A percentile compares a stretch with the other conserved stretches of the same genome.
Evolutionary conservation across 2,888 invertebrate genomes (phyloP).

Genomic region (Campoplex nolae): DNA sequence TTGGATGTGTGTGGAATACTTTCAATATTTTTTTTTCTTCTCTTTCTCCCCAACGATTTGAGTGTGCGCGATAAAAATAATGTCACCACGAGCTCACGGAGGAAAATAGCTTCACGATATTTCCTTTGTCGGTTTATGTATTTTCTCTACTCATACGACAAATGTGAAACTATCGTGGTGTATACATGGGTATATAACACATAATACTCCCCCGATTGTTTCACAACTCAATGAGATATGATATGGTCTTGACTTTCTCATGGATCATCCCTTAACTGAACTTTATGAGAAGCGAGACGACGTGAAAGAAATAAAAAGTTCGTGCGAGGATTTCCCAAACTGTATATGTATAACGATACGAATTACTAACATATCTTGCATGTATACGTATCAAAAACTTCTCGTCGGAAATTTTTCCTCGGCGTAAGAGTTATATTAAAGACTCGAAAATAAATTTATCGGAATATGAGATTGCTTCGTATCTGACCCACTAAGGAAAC

Average conservation of each 20-base stretch:
- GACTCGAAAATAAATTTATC: not conserved
- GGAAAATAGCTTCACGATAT: conserved; percentile 22
- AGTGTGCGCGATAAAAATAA: not conserved
- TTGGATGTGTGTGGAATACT: conserved; percentile 5
- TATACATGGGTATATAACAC: not conserved
- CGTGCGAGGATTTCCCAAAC: not conserved
- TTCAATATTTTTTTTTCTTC: conserved; percentile 18
- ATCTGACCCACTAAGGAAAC: not conserved
- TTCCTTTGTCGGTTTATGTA: conserved; percentile 1
- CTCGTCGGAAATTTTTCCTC: not conserved
- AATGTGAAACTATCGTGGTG: not conserved
- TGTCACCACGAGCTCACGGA: not conserved
- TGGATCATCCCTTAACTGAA: conserved; percentile 77
- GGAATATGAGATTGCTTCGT: not conserved
- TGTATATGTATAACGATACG: not conserved
- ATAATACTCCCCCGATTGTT: conserved; percentile 26
- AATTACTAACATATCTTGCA: not conserved
- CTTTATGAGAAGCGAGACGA: conserved; percentile 28
- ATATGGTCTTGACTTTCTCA: conserved; percentile 73
- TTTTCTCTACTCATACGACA: conserved; percentile 4
- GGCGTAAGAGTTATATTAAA: not conserved
- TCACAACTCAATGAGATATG: conserved; percentile 29
- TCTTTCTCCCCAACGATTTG: conserved; percentile 1
- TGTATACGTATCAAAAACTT: not conserved
- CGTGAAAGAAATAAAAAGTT: conserved; percentile 18